These are phyloP conservation scores for Mercenaria mercenaria DNA, from an alignment of 1,140 invertebrate species.

Conservation along the genomic window DNA sequence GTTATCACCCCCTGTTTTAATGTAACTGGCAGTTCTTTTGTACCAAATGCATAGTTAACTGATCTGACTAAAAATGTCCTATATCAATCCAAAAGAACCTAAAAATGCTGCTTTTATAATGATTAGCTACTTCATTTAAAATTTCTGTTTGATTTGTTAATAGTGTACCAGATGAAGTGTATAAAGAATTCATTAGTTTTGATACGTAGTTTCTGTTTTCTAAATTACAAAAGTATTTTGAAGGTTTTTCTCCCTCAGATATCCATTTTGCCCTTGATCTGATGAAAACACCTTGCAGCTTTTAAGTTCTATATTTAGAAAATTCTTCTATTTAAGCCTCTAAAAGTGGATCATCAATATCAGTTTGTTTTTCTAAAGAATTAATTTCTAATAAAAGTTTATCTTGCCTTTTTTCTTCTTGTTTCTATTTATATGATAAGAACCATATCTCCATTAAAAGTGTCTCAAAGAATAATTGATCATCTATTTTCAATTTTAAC, in stretches of 20 bases:
- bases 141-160: too few species aligned
- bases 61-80: constrained; percentile 4
- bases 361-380: constrained; percentile 9
- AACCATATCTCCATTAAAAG: constrained; percentile 40
- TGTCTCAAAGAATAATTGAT: constrained; percentile 43
- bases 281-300: constrained; percentile 29
- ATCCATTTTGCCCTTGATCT: too few species aligned
- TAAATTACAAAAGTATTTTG: too few species aligned
- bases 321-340: constrained; percentile 8
- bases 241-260: too few species aligned
- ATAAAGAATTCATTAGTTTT: constrained; percentile 35
- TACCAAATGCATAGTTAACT: background rate
- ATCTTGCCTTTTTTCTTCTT: background rate
- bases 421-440: background rate
- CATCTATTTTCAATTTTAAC: background rate
- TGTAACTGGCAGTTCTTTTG: background rate
- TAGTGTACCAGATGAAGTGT: too few species aligned
- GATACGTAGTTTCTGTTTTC: too few species aligned
- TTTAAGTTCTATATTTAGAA: constrained; percentile 11
- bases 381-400: background rate
- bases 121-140: constrained; percentile 27
- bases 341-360: background rate
- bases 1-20: background rate
- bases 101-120: constrained; percentile 32
- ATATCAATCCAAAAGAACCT: too few species aligned